A percentile compares a stretch with the other conserved stretches of the same genome.
Conservation (phyloP, 1,140 invertebrate genomes). For the Globodera rostochiensis region DNA sequence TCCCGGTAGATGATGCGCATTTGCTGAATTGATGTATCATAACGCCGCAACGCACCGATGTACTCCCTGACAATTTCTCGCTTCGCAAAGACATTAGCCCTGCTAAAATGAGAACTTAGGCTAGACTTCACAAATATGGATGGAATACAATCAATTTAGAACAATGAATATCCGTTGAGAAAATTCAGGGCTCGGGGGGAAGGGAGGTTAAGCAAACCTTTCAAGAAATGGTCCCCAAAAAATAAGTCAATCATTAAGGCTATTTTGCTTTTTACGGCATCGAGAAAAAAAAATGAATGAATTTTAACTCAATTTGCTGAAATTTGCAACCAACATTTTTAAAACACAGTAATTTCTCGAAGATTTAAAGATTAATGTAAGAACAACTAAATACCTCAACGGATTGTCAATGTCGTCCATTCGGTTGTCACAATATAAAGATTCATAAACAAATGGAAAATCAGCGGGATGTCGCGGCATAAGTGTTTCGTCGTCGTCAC, state of each 20-base stretch:
- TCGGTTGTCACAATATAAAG: slow-evolving; percentile 25
- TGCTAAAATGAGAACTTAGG: background rate
- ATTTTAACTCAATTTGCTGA: background rate
- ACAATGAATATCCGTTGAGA: no score
- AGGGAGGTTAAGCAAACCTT: no score
- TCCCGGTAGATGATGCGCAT: slow-evolving; percentile 21
- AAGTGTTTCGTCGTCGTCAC: slow-evolving; percentile 23
- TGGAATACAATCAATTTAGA: no score
- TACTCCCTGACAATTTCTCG: slow-evolving; percentile 14
- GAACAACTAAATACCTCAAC: background rate
- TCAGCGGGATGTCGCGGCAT: background rate
- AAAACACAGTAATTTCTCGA: no score
- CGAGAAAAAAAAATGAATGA: background rate
- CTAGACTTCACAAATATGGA: no score
- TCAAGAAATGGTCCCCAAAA: no score
- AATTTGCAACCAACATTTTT: background rate
- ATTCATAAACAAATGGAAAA: slow-evolving; percentile 25
- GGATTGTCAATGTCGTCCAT: slow-evolving; percentile 24
- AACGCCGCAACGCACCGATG: background rate
- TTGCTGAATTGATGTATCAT: slow-evolving; percentile 3
- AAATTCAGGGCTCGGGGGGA: no score
- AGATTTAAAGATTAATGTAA: background rate
- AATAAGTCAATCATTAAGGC: no score
- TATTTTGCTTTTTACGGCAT: no score
- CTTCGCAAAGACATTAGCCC: slow-evolving; percentile 12